A percentile compares a stretch with the other conserved stretches of the same genome.
phyloP scores from a whole-genome alignment of 2,888 invertebrate species.

The Oscheius sp. region DNA sequence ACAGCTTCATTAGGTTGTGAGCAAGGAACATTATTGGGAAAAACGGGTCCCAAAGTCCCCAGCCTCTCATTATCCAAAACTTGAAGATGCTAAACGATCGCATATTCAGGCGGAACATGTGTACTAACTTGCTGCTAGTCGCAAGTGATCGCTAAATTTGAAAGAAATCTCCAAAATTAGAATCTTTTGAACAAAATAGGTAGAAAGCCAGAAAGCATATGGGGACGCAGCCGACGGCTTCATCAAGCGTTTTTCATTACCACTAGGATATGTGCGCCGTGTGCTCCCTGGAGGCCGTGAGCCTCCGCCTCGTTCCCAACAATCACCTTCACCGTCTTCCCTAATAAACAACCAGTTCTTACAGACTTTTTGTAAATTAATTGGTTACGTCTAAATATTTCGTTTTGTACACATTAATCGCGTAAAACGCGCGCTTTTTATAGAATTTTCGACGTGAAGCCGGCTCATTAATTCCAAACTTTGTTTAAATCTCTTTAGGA shows the following conservation, averaged over 20 bases:
- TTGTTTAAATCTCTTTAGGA: no score
- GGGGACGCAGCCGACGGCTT: constrained; percentile 29
- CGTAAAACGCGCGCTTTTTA: no score
- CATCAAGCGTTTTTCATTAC: constrained; percentile 31
- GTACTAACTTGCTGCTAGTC: no score
- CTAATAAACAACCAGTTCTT: not conserved
- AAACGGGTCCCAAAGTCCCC: constrained; percentile 3
- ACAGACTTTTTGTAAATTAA: no score
- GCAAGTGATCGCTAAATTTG: not conserved
- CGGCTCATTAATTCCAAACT: no score
- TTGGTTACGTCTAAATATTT: no score
- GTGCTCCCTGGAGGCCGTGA: constrained; percentile 29
- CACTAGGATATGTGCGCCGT: constrained; percentile 31
- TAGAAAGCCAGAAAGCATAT: constrained; percentile 24
- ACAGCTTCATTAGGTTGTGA: not conserved
- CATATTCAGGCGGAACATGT: no score
- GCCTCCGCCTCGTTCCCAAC: constrained; percentile 22
- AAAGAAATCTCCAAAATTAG: not conserved
- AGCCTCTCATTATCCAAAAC: no score
- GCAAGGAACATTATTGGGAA: not conserved
- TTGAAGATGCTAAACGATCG: no score
- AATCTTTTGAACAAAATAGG: not conserved
- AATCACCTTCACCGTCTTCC: not conserved
- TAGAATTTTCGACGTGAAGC: no score
- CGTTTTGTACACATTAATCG: no score